These are phyloP conservation scores for Nicator chloris DNA, from an alignment of 2,113 vertebrate species.

Conservation along the genomic window DNA sequence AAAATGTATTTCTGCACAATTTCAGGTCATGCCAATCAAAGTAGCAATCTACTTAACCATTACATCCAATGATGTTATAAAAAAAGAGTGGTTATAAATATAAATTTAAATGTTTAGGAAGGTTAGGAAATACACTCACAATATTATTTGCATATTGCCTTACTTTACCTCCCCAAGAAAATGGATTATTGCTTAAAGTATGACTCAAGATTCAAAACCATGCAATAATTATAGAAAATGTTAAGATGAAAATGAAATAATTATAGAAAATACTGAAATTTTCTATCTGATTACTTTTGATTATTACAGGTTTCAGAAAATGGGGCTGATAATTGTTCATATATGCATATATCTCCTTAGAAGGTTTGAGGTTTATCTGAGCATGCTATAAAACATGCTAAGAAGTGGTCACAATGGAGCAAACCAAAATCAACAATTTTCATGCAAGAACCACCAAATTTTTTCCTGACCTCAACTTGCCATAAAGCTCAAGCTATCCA, in stretches of 20 bases:
- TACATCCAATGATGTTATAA: neutral
- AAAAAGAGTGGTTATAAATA: neutral
- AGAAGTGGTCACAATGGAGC: neutral
- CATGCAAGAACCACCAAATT: neutral
- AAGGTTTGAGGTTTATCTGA: neutral
- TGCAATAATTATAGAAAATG: constrained; percentile 3
- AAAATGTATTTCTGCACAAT: neutral
- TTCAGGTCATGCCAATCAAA: neutral
- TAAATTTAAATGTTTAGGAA: neutral
- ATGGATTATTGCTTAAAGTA: neutral
- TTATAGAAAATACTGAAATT: neutral
- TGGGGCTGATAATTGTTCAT: neutral
- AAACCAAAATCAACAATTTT: neutral
- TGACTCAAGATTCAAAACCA: neutral
- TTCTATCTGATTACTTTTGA: neutral
- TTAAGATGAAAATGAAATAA: constrained; percentile 28
- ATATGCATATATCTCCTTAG: neutral
- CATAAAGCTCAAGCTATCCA: neutral
- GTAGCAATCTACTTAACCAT: neutral
- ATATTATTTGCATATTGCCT: neutral
- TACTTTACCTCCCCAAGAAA: neutral
- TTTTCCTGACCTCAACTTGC: neutral
- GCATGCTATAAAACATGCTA: neutral
- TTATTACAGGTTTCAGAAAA: neutral
- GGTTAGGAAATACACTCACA: neutral